These are phyloP conservation scores for Agrotis segetum DNA, from an alignment of 2,888 invertebrate genomes.

Conservation along the genomic window DNA sequence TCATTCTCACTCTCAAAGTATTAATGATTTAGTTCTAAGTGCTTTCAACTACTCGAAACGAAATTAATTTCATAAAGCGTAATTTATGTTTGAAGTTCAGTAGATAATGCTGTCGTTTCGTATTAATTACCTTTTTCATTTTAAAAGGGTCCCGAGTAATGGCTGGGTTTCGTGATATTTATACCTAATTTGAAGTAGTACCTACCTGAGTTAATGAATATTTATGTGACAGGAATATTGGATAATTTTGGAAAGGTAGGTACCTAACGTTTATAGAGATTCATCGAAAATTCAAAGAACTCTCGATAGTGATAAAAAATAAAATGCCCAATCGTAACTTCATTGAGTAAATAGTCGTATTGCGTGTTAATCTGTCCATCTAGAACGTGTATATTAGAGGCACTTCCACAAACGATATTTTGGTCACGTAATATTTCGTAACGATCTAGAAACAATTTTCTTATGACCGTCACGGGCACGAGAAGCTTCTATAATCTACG, in stretches of 20 bases:
- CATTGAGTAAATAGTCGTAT: conserved; percentile 80
- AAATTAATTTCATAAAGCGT: conserved; percentile 62
- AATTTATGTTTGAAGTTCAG: conserved; percentile 61
- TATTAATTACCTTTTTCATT: conserved; percentile 63
- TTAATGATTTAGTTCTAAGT: conserved; percentile 69
- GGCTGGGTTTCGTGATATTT: conserved; percentile 49
- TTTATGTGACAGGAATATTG: conserved; percentile 39
- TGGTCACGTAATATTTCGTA: conserved; percentile 77
- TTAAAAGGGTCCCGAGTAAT: conserved; percentile 45
- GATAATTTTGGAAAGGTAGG: conserved; percentile 23
- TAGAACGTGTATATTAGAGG: conserved; percentile 69
- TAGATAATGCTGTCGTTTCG: conserved; percentile 54
- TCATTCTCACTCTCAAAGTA: conserved; percentile 67
- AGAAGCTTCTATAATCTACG: conserved; percentile 63
- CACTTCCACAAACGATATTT: conserved; percentile 71
- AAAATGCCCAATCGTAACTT: conserved; percentile 69
- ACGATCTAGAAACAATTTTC: conserved; percentile 71
- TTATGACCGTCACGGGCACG: conserved; percentile 45
- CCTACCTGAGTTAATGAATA: conserved; percentile 39
- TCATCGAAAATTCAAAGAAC: conserved; percentile 13
- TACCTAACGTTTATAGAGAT: conserved; percentile 10
- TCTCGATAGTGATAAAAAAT: conserved; percentile 60
- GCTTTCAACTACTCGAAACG: conserved; percentile 55
- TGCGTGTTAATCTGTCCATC: conserved; percentile 80
- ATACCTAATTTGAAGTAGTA: conserved; percentile 41